These are phyloP conservation scores for Vulpes ferrilata DNA, from an alignment of 2,113 vertebrate genomes.

Conservation along the genomic window DNA sequence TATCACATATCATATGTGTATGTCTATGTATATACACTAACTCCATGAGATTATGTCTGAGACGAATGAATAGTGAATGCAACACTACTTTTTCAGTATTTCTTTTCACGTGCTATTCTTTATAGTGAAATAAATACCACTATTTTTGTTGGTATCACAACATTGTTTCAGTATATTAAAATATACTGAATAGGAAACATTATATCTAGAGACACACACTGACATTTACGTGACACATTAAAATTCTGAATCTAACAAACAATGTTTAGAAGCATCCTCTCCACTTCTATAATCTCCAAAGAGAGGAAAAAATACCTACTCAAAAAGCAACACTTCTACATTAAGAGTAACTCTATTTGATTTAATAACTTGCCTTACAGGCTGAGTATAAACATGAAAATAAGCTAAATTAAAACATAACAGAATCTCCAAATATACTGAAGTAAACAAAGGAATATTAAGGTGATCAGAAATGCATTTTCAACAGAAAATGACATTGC, in stretches of 20 bases:
- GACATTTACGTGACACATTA: neutral
- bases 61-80: neutral
- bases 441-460: slow-evolving; percentile 4
- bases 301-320: neutral
- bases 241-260: neutral
- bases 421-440: neutral
- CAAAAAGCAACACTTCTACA: neutral
- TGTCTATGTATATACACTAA: neutral
- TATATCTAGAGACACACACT: neutral
- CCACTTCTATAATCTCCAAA: neutral
- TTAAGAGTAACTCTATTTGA: neutral
- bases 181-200: neutral
- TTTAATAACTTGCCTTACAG: neutral
- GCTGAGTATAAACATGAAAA: neutral
- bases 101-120: neutral
- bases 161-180: neutral
- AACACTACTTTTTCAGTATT: neutral
- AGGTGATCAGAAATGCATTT: neutral
- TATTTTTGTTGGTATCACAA: neutral
- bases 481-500: neutral
- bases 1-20: neutral
- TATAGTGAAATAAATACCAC: neutral
- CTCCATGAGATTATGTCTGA: neutral
- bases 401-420: slow-evolving; percentile 15
- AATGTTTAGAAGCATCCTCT: slow-evolving; percentile 42